phyloP scores from a whole-genome alignment of 2,113 vertebrate genomes.

The Podiceps cristatus region DNA sequence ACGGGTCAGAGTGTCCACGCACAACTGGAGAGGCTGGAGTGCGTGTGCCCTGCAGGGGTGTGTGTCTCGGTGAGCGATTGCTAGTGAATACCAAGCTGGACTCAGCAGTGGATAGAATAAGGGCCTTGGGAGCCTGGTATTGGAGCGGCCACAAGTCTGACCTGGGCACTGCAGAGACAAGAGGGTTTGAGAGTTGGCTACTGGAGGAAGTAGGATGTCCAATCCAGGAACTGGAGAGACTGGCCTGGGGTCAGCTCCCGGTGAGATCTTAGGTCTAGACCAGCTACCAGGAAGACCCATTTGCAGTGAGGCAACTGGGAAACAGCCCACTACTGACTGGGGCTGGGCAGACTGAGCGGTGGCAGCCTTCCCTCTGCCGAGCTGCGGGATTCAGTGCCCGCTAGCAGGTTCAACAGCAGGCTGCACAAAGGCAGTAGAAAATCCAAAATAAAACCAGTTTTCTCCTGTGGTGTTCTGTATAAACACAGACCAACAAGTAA shows the following conservation, averaged over 20 bases:
- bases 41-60: background rate
- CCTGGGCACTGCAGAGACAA: background rate
- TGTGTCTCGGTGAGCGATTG: background rate
- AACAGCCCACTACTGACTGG: background rate
- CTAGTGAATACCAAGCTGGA: background rate
- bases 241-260: background rate
- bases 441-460: background rate
- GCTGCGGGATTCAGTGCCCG: background rate
- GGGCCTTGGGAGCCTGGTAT: background rate
- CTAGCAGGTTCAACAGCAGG: background rate
- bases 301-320: background rate
- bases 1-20: background rate
- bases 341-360: fast-evolving
- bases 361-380: background rate
- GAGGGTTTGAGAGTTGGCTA: background rate
- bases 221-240: background rate
- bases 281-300: background rate
- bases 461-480: background rate
- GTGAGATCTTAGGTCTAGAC: background rate
- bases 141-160: background rate
- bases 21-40: background rate
- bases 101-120: background rate
- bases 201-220: background rate
- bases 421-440: background rate
- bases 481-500: background rate